These are phyloP conservation scores for Solen grandis DNA, from an alignment of 1,140 invertebrate genomes.

Conservation along the genomic window DNA sequence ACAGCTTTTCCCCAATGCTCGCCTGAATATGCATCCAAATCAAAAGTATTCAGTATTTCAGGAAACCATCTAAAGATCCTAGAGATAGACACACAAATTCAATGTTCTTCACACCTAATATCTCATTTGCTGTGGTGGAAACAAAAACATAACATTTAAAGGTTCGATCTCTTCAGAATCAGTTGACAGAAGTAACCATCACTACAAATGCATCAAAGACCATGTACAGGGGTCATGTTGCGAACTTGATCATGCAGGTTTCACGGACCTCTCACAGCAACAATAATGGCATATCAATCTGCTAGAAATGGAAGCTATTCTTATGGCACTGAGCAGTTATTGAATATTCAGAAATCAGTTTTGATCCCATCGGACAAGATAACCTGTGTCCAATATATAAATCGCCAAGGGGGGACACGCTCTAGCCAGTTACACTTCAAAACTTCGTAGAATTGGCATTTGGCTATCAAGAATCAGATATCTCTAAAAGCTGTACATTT, in stretches of 20 bases:
- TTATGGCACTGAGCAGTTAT: not conserved
- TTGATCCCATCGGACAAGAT: constrained; percentile 3
- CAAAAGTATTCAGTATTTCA: not conserved
- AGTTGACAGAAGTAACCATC: not conserved
- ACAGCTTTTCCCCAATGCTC: constrained; percentile 36
- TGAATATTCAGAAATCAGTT: not conserved
- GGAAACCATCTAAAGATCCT: not conserved
- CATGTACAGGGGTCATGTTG: not conserved
- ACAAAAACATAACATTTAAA: constrained; percentile 1
- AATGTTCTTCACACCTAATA: not conserved
- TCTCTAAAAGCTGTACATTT: too few species aligned
- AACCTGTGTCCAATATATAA: not conserved
- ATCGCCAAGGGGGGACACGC: too few species aligned
- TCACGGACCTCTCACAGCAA: not conserved
- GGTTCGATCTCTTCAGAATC: not conserved
- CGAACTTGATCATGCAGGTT: not conserved
- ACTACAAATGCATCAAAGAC: constrained; percentile 34
- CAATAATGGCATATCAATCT: constrained; percentile 9
- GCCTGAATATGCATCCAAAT: too few species aligned
- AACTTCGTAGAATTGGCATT: not conserved
- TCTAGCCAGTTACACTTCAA: too few species aligned
- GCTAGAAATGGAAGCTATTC: constrained; percentile 13
- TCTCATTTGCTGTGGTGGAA: constrained; percentile 23
- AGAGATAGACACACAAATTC: not conserved
- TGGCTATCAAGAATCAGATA: too few species aligned